Percentiles rank a stretch among this genome's conserved stretches.
These are phyloP conservation scores for Clistopyga incitator DNA, from an alignment of 2,888 invertebrate genomes.

Conservation along the genomic window DNA sequence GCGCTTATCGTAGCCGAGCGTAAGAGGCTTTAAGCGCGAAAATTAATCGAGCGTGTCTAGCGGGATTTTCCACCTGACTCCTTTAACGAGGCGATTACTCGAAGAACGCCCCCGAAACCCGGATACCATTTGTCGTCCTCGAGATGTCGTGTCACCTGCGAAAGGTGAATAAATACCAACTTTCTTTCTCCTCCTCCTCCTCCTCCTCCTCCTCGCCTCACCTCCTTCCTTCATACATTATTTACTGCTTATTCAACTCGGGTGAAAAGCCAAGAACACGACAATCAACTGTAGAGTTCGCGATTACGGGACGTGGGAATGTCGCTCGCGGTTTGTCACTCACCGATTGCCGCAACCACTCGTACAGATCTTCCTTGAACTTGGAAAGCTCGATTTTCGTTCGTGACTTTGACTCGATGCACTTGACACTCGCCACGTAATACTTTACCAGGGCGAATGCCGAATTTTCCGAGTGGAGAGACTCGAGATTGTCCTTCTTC, in stretches of 20 bases:
- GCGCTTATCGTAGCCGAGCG: background rate
- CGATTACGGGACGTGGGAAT: too few species aligned
- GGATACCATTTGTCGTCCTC: constrained; percentile 87
- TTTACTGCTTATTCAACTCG: constrained; percentile 1
- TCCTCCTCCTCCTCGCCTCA: background rate
- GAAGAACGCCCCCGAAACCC: constrained; percentile 85
- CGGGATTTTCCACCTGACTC: constrained; percentile 75
- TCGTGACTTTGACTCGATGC: constrained; percentile 84
- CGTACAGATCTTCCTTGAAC: constrained; percentile 86
- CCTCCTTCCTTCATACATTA: background rate
- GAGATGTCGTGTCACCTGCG: constrained; percentile 85
- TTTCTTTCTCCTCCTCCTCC: constrained; percentile 1
- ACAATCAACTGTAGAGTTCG: too few species aligned
- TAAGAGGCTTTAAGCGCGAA: constrained; percentile 4
- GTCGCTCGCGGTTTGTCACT: constrained; percentile 61
- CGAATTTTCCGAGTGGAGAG: constrained; percentile 83
- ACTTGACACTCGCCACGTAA: constrained; percentile 86
- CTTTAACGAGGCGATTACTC: constrained; percentile 83
- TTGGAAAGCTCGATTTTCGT: constrained; percentile 75
- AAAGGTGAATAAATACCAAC: constrained; percentile 48
- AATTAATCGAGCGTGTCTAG: constrained; percentile 62
- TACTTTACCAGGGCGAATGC: constrained; percentile 85
- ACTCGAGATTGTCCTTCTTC: constrained; percentile 85
- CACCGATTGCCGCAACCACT: constrained; percentile 86
- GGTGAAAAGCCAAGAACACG: background rate